phyloP scores from a whole-genome alignment of 1,140 invertebrate species.

The Bombus confusus region DNA sequence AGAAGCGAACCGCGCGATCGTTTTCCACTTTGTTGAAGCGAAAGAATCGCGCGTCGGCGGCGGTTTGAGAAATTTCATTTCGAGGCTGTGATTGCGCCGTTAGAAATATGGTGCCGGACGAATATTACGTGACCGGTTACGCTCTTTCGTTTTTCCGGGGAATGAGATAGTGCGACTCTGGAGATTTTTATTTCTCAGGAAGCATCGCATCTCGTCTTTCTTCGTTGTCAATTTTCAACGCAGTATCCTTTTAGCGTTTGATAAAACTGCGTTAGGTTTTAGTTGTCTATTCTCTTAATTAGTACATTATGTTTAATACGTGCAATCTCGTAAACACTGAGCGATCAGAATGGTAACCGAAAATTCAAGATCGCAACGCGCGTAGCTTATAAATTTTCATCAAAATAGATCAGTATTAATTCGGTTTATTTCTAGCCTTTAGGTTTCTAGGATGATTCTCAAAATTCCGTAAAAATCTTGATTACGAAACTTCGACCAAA shows the following conservation, averaged over 20 bases:
- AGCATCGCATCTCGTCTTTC: no score
- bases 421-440: neutral
- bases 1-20: slow-evolving; percentile 47
- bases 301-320: neutral
- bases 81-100: slow-evolving; percentile 17
- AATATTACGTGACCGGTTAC: neutral
- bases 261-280: neutral
- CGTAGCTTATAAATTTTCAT: neutral
- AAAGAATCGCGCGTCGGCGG: slow-evolving; percentile 23
- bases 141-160: neutral
- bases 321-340: neutral
- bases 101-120: neutral
- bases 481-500: neutral
- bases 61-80: slow-evolving; percentile 28
- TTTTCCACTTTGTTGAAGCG: slow-evolving; percentile 38
- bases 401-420: neutral
- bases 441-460: neutral
- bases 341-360: no score
- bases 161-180: neutral
- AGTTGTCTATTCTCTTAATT: neutral
- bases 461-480: no score
- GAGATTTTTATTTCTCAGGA: neutral
- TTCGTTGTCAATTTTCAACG: neutral
- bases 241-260: neutral
- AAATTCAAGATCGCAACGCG: neutral